These are phyloP conservation scores for Pegea sp. DNA, from an alignment of 23 tunicate genomes.

Conservation along the genomic window DNA sequence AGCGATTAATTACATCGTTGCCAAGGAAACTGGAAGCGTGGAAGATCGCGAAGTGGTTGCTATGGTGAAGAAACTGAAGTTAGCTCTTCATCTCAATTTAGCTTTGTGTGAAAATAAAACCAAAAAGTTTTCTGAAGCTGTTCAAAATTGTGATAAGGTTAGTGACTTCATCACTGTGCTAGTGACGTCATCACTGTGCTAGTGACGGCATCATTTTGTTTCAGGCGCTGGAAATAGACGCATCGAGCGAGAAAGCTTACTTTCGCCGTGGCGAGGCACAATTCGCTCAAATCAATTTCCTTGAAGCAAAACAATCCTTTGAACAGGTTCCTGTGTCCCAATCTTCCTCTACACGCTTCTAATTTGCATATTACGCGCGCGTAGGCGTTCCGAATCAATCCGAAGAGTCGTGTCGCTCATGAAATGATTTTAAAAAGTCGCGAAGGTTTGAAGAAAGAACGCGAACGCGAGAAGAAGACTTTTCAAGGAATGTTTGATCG, in stretches of 20 bases:
- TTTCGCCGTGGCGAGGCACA: slow-evolving; percentile 31
- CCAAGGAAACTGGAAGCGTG: slow-evolving; percentile 19
- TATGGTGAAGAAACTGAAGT: slow-evolving; percentile 34
- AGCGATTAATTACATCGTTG: slow-evolving; percentile 23
- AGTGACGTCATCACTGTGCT: background rate
- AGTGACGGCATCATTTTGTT: too few species aligned
- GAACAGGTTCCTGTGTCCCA: slow-evolving; percentile 6
- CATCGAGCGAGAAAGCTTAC: slow-evolving; percentile 51
- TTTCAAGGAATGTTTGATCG: slow-evolving; percentile 64
- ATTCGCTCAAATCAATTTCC: slow-evolving; percentile 8
- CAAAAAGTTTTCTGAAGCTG: slow-evolving; percentile 15
- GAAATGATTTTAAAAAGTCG: background rate
- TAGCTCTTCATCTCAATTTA: slow-evolving; percentile 48
- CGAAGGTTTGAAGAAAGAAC: slow-evolving; percentile 5
- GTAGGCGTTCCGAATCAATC: too few species aligned
- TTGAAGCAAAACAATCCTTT: slow-evolving; percentile 24
- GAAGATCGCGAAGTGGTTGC: slow-evolving; percentile 18
- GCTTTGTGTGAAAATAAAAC: slow-evolving; percentile 45
- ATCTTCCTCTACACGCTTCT: too few species aligned
- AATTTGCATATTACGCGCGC: too few species aligned
- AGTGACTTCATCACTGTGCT: background rate
- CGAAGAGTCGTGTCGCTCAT: background rate
- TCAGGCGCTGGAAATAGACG: slow-evolving; percentile 59
- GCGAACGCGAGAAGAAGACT: slow-evolving; percentile 16
- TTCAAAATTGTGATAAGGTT: slow-evolving; percentile 37